These are phyloP conservation scores for Microhierax caerulescens DNA, from an alignment of 2,797 vertebrate genomes.

Conservation along the genomic window DNA sequence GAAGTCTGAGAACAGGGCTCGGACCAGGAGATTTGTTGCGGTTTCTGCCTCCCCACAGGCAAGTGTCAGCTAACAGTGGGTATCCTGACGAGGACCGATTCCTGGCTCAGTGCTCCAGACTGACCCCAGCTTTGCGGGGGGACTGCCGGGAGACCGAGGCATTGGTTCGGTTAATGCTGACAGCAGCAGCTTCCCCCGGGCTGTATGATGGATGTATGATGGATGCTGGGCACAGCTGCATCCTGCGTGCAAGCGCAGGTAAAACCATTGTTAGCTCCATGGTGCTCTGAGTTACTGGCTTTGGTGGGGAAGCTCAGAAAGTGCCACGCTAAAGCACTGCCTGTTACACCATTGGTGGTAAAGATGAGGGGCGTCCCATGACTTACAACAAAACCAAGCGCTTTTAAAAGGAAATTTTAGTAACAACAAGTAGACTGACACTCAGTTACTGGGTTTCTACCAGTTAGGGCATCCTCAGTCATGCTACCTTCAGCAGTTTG, in stretches of 20 bases:
- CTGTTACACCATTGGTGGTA: neutral
- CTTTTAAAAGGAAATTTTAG: neutral
- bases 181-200: neutral
- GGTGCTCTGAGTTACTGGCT: neutral
- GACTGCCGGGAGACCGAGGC: neutral
- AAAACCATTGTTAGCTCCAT: neutral
- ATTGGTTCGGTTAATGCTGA: neutral
- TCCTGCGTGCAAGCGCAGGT: neutral
- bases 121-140: neutral
- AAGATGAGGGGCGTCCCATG: neutral
- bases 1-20: neutral
- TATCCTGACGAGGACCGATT: neutral
- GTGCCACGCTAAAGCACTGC: neutral
- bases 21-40: fast-evolving
- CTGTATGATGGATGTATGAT: fast-evolving
- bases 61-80: fast-evolving
- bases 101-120: neutral
- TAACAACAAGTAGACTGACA: neutral
- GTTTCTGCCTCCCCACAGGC: neutral
- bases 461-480: neutral
- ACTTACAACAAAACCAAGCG: neutral
- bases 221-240: neutral
- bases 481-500: neutral
- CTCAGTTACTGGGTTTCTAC: neutral
- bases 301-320: neutral